Percentiles rank a stretch among this genome's conserved stretches.
Conservation (phyloP, 1,140 invertebrate species). For the Ooceraea biroi region DNA sequence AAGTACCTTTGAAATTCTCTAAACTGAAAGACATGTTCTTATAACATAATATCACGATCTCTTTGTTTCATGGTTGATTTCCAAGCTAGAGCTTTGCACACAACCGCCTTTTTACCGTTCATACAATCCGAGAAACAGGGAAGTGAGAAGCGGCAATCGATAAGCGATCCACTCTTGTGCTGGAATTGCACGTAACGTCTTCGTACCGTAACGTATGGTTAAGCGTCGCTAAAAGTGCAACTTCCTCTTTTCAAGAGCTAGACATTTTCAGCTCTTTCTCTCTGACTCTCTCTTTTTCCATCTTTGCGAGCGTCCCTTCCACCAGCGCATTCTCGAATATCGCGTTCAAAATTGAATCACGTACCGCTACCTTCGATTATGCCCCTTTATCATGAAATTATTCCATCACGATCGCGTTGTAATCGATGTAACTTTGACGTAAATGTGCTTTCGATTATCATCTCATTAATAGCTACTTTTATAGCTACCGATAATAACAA, state of each 20-base stretch:
- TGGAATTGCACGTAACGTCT: constrained; percentile 43
- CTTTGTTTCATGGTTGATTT: constrained; percentile 44
- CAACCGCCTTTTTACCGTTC: background rate
- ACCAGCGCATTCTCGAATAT: constrained; percentile 38
- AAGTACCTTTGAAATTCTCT: constrained; percentile 11
- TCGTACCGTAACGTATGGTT: constrained; percentile 50
- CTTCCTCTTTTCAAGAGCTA: constrained; percentile 40
- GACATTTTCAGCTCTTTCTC: constrained; percentile 7
- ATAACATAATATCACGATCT: constrained; percentile 8
- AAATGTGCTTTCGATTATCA: background rate
- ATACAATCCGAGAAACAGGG: constrained; percentile 10
- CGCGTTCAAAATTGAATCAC: constrained; percentile 40
- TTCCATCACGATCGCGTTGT: background rate
- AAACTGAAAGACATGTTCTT: constrained; percentile 4
- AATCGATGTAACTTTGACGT: background rate
- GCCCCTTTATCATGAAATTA: constrained; percentile 24
- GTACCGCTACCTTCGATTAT: constrained; percentile 21
- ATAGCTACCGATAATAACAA: background rate
- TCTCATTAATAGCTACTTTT: background rate
- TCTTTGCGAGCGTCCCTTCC: background rate
- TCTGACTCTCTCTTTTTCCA: constrained; percentile 11
- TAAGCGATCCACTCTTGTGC: constrained; percentile 57
- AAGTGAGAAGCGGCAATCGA: constrained; percentile 56
- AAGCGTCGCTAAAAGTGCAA: constrained; percentile 53
- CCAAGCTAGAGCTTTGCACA: constrained; percentile 23